phyloP scores from a whole-genome alignment of 2,797 vertebrate genomes.

The Spinus pinus region DNA sequence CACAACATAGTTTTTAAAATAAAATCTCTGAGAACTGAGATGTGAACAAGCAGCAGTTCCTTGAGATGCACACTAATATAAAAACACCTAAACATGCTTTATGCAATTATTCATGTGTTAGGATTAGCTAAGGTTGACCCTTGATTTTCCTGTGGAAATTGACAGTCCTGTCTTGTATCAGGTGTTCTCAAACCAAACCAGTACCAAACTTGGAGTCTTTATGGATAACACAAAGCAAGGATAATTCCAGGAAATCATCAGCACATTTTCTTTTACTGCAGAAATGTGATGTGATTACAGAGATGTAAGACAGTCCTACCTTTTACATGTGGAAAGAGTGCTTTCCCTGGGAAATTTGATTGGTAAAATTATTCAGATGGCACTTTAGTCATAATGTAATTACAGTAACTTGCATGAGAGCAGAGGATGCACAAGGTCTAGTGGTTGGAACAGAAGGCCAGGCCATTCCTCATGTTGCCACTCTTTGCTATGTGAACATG shows the following conservation, averaged over 20 bases:
- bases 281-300: neutral
- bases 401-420: neutral
- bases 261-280: neutral
- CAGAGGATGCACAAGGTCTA: neutral
- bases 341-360: neutral
- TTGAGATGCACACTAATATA: neutral
- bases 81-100: neutral
- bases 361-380: neutral
- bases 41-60: neutral
- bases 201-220: neutral
- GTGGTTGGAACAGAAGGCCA: neutral
- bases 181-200: neutral
- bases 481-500: no score
- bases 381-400: neutral
- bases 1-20: neutral
- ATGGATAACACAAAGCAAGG: neutral
- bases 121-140: neutral
- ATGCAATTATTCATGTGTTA: neutral
- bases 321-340: neutral
- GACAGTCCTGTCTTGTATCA: neutral
- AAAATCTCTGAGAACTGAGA: neutral
- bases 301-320: neutral
- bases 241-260: neutral
- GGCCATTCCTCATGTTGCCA: neutral
- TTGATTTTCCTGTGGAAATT: neutral